These are phyloP conservation scores for Schizaphis graminum DNA, from an alignment of 2,888 invertebrate species.

Conservation along the genomic window DNA sequence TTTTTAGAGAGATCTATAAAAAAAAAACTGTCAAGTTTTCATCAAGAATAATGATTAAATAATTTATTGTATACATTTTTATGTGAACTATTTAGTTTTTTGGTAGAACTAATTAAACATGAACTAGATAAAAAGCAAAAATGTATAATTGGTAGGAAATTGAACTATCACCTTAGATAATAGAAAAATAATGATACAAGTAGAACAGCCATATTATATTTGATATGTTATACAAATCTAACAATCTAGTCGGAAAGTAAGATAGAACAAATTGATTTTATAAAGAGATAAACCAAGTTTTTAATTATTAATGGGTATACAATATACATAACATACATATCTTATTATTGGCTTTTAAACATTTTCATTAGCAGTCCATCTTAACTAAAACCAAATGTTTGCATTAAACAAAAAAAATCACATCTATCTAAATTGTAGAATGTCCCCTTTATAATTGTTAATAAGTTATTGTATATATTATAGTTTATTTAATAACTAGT, in stretches of 20 bases:
- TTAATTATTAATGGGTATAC: neutral
- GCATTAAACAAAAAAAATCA: neutral
- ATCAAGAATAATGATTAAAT: neutral
- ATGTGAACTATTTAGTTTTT: neutral
- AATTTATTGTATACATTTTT: neutral
- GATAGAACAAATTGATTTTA: neutral
- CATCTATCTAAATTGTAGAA: neutral
- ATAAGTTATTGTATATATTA: neutral
- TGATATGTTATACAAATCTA: neutral
- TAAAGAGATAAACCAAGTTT: neutral
- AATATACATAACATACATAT: neutral
- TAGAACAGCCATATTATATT: neutral
- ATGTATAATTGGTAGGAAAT: neutral
- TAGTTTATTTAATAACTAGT: neutral
- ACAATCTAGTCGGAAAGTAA: neutral
- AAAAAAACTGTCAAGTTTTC: slow-evolving; percentile 14
- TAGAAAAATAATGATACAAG: slow-evolving; percentile 6
- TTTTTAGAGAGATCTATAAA: neutral
- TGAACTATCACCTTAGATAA: slow-evolving; percentile 3
- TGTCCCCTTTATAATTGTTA: neutral
- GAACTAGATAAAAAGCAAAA: slow-evolving; percentile 11
- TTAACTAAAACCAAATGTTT: neutral
- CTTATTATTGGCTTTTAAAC: neutral
- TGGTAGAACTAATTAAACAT: slow-evolving; percentile 45
- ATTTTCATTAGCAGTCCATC: neutral